Evolutionary conservation across 2,888 invertebrate genomes (phyloP), one percentile per base, ranked within the genome.

Genomic region (Andrena camellia): DNA sequence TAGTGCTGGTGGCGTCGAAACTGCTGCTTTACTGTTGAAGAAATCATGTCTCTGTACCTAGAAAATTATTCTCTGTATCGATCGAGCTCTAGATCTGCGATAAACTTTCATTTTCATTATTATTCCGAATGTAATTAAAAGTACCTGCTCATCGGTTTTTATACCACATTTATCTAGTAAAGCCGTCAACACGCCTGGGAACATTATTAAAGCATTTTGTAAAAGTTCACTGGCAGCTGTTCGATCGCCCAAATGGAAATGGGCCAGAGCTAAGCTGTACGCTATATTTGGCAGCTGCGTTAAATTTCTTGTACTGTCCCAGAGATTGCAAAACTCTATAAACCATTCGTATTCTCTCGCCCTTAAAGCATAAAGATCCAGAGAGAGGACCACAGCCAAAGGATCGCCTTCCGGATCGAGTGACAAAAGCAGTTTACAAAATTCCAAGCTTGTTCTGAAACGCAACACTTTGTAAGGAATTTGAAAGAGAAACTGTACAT

Each of bases 211-310:
- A 5, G 97, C 97, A 86, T 96, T 96, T 93, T 97, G 97, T n/a
- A 98, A 93, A 86, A 96, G 94, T 83, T 95, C 94, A 91, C 97
- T 96, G n/a, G 96, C 95, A 23, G 78, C 81, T 31, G 90, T 91
- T 82, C 94, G 95, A 66, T 95, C 94, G 52, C 95, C 94, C 33
- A 95, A 90, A 88, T 96, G 95, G 92, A 96, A 97, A 88, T 96
- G 94, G 2, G 97, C 97, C 86, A 98, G 94, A 0, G 98, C 97
- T 80, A 97, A 94, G 1, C 98, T 97, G 93, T 96, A 98, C 0
- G 97, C 97, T 95, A 98, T 97, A 93, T 98, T 98, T n/a, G 98
- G 98, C 79, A 98, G 94, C 93, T 97, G 97, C 57, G 96, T 95
- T 62, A 98, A 94, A 94, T 97, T 97, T 88, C 96, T 96, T 67